Evolutionary conservation across 2,888 invertebrate species (phyloP).

Genomic region (Lissonota sp.): DNA sequence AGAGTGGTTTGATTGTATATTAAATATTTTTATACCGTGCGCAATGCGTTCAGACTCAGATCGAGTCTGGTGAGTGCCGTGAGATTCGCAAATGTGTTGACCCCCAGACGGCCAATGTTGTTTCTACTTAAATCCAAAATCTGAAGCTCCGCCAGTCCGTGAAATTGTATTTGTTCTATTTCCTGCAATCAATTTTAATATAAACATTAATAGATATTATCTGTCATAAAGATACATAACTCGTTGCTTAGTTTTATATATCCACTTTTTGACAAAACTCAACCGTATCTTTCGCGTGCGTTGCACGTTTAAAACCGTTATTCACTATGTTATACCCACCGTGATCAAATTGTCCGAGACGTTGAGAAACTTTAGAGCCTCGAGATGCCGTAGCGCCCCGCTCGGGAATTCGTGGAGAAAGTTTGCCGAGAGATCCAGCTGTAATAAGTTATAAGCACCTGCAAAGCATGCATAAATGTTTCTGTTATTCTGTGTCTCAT

Average conservation of each 20-base stretch:
- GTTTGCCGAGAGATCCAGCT: slow-evolving; percentile 94
- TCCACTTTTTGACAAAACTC: too few species aligned
- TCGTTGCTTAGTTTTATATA: too few species aligned
- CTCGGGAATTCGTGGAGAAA: slow-evolving; percentile 93
- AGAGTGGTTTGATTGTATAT: too few species aligned
- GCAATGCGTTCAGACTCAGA: slow-evolving; percentile 93
- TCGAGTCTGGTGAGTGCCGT: slow-evolving; percentile 90
- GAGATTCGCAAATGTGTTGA: slow-evolving; percentile 92
- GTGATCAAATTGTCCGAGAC: slow-evolving; percentile 94
- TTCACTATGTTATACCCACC: slow-evolving; percentile 85
- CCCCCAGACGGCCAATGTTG: slow-evolving; percentile 91
- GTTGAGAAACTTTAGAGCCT: slow-evolving; percentile 90
- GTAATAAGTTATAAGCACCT: slow-evolving; percentile 90
- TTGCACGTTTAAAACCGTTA: too few species aligned
- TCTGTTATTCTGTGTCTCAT: not conserved
- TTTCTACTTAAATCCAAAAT: slow-evolving; percentile 93
- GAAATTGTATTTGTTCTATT: slow-evolving; percentile 90
- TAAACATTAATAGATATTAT: too few species aligned
- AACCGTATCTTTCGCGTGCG: too few species aligned
- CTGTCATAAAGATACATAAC: too few species aligned
- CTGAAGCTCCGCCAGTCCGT: slow-evolving; percentile 88
- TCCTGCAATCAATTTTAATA: slow-evolving; percentile 85
- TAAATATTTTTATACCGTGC: slow-evolving; percentile 88
- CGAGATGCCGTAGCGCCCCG: slow-evolving; percentile 90
- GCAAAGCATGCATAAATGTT: slow-evolving; percentile 38